phyloP scores from a whole-genome alignment of 2,797 vertebrate genomes.

The Esox lucius region DNA sequence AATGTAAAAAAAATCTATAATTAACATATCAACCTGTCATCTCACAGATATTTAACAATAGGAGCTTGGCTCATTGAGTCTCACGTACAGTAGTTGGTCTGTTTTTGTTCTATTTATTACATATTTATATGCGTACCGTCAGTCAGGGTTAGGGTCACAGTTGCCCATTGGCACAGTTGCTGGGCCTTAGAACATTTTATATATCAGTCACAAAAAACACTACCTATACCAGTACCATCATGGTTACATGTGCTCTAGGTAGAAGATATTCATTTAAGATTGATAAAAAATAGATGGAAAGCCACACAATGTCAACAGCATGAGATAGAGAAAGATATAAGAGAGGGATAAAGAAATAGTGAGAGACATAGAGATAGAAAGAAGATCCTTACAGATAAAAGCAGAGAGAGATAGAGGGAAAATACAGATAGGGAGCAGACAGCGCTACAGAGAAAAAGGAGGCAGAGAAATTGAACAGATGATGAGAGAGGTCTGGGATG shows the following conservation, averaged over 20 bases:
- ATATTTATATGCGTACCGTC: too few relatives aligned
- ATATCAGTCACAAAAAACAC: not conserved
- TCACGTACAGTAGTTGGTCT: not conserved
- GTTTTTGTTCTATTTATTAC: too few relatives aligned
- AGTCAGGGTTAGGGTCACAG: too few relatives aligned
- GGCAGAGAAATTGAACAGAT: too few relatives aligned
- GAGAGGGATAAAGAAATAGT: not conserved
- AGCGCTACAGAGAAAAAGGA: not conserved
- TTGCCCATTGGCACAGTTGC: not conserved
- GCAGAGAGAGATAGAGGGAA: not conserved
- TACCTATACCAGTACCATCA: not conserved
- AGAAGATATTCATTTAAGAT: not conserved
- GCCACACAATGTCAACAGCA: not conserved
- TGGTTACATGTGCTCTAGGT: not conserved
- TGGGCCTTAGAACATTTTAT: not conserved
- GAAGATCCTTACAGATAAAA: too few relatives aligned
- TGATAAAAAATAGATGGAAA: constrained; percentile 14
- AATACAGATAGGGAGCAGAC: not conserved
- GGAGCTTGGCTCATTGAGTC: too few relatives aligned
- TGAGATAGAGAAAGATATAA: not conserved
- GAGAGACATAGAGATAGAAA: not conserved
- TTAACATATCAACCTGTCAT: constrained; percentile 6
- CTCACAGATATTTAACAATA: constrained; percentile 3
- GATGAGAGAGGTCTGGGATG: too few relatives aligned
- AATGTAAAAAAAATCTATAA: not conserved